A percentile compares a stretch with the other conserved stretches of the same genome.
Conservation (phyloP, 2,113 vertebrate genomes). For the Brachyhypopomus gauderio region DNA sequence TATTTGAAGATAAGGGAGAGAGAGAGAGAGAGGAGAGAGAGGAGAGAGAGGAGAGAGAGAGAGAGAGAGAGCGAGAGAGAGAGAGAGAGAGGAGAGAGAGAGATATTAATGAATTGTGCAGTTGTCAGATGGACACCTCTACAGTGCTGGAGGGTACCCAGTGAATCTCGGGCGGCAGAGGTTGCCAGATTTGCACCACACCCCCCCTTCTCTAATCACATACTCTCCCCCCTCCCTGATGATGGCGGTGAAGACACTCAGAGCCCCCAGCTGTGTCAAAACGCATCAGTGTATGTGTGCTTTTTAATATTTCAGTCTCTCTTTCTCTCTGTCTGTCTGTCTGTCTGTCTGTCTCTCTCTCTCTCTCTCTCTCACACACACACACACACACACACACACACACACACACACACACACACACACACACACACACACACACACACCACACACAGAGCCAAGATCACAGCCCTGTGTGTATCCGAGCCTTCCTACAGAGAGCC, state of each 20-base stretch:
- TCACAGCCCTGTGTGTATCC: slow-evolving; percentile 25
- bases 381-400: slow-evolving; percentile 7
- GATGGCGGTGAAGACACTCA: slow-evolving; percentile 18
- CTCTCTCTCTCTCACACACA: slow-evolving; percentile 15
- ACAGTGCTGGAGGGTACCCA: slow-evolving; percentile 41
- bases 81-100: slow-evolving; percentile 6
- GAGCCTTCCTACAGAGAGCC: slow-evolving; percentile 36
- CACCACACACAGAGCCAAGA: slow-evolving; percentile 26
- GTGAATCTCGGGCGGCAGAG: slow-evolving; percentile 35
- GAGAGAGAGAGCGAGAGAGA: slow-evolving; percentile 9
- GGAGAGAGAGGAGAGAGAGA: slow-evolving; percentile 8
- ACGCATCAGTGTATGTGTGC: slow-evolving; percentile 23
- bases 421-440: slow-evolving; percentile 22
- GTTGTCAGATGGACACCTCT: slow-evolving; percentile 43
- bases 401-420: slow-evolving; percentile 9
- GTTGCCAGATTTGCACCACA: slow-evolving; percentile 42
- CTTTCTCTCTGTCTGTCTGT: background rate
- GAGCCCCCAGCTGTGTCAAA: slow-evolving; percentile 42
- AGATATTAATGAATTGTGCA: slow-evolving; percentile 46
- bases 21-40: slow-evolving; percentile 14
- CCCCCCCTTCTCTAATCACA: slow-evolving; percentile 21
- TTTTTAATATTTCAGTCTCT: slow-evolving; percentile 26
- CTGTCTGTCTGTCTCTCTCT: background rate
- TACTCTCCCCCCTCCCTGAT: slow-evolving; percentile 35
- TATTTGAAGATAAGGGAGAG: slow-evolving; percentile 22